A percentile compares a stretch with the other conserved stretches of the same genome.
phyloP scores from a whole-genome alignment of 1,140 invertebrate genomes.

The Drosophila ohnishii region DNA sequence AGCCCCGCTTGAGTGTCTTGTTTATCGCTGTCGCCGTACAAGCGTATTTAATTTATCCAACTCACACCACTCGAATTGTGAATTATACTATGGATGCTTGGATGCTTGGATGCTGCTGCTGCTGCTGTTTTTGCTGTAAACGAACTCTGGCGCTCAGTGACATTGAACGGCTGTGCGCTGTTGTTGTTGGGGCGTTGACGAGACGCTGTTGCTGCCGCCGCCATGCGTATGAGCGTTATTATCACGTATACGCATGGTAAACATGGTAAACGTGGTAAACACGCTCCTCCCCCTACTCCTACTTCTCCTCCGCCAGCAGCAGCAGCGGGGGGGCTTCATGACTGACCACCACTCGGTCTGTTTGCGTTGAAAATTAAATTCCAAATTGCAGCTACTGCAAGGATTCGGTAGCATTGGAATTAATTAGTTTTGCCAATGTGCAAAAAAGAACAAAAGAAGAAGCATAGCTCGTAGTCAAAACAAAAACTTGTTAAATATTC shows the following conservation, averaged over 20 bases:
- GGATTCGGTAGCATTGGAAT: constrained; percentile 11
- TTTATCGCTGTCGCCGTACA: constrained; percentile 29
- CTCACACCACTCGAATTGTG: constrained; percentile 39
- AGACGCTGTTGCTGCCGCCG: constrained; percentile 6
- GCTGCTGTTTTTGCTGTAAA: constrained; percentile 23
- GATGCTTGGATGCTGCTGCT: constrained; percentile 3
- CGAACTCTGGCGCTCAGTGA: constrained; percentile 40
- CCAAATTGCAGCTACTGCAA: constrained; percentile 4
- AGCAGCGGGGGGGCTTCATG: neutral
- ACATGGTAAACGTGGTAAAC: constrained; percentile 28
- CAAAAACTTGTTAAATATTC: constrained; percentile 14
- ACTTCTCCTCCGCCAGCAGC: neutral
- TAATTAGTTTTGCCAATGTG: constrained; percentile 16
- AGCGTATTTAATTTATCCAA: constrained; percentile 47
- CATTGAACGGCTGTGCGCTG: constrained; percentile 32
- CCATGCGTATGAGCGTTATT: constrained; percentile 51
- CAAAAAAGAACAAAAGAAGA: neutral
- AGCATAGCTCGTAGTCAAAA: neutral
- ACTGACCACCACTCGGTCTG: constrained; percentile 1
- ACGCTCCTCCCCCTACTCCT: neutral
- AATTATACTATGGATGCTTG: constrained; percentile 30
- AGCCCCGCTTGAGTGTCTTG: constrained; percentile 28
- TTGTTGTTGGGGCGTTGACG: constrained; percentile 21
- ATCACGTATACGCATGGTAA: constrained; percentile 52
- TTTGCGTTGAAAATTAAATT: constrained; percentile 19